Base-by-base conservation (phyloP, 2,797 vertebrate species). In the Neopelma chrysocephalum region DNA sequence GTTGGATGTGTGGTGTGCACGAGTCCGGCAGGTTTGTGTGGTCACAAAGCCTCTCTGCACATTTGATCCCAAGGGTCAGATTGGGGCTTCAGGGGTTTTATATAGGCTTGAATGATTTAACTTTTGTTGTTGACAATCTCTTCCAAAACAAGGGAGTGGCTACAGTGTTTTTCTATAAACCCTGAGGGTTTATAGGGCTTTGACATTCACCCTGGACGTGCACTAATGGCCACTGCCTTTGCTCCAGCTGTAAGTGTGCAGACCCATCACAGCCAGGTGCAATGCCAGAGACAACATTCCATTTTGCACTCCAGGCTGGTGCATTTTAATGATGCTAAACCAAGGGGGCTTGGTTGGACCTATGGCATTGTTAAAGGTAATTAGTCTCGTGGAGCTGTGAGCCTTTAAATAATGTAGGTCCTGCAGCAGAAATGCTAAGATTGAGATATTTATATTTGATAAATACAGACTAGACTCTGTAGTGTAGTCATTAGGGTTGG, bases 21-120 rank as follows among this genome's bases (percentile, higher is more conserved):
- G 32, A 32, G 17, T 32, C 22, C 21, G 16, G 19, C 31, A 50
- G 57, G n/a, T 51, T 4, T 0, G 0, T 54, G 34, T 9, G 56
- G 31, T 77, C 60, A 32, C 56, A 43, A 42, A 69, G 38, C 36
- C 13, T 36, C 87, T 73, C 42, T 77, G 32, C 29, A 15, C 0
- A 0, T 22, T 22, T 51, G n/a, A 17, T 61, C 56, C 38, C 12
- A 43, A 1, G 0, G 36, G 9, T 42, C 23, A 56, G 31, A 11
- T 47, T 21, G 32, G 36, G 22, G 15, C 23, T 58, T 58, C 56
- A 25, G n/a, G 18, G 38, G 25, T 81, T 68, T 47, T 16, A 6
- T 36, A 20, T 4, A 47, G 51, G 16, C 29, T 92, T 82, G 79
- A 56, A 51, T 61, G 2, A 61, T 54, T 40, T 53, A 31, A 60